A percentile compares a stretch with the other conserved stretches of the same genome.
phyloP scores from a whole-genome alignment of 92 coral and sea anemone genomes.

The Hydrozoanthus gracilis region DNA sequence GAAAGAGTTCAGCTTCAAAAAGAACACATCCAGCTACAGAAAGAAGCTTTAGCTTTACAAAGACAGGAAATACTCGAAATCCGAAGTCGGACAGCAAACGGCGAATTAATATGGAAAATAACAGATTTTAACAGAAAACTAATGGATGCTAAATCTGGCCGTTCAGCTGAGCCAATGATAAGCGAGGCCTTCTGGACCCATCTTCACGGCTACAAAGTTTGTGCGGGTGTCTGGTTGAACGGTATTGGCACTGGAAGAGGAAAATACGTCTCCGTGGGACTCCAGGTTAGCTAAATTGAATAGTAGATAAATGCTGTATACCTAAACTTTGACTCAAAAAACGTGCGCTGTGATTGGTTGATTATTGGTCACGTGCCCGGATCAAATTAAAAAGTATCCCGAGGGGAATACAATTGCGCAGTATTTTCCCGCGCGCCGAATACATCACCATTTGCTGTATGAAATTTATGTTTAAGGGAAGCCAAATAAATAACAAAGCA shows the following conservation, averaged over 20 bases:
- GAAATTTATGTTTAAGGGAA: too few relatives aligned
- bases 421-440: too few relatives aligned
- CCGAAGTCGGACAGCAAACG: constrained; percentile 89
- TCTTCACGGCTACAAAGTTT: constrained; percentile 98
- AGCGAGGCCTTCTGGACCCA: constrained; percentile 98
- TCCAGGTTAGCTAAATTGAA: constrained; percentile 73
- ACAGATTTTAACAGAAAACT: constrained; percentile 79
- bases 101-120: constrained; percentile 93
- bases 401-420: too few relatives aligned
- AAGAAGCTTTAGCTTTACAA: constrained; percentile 84
- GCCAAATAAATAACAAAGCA: too few relatives aligned
- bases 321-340: not conserved
- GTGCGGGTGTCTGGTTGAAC: constrained; percentile 98
- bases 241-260: constrained; percentile 99
- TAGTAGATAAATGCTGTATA: not conserved
- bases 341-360: too few relatives aligned
- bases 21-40: constrained; percentile 94
- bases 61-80: constrained; percentile 85
- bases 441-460: too few relatives aligned
- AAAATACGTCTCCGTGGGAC: constrained; percentile 91
- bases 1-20: constrained; percentile 95
- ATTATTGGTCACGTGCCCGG: too few relatives aligned
- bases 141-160: constrained; percentile 91
- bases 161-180: constrained; percentile 91
- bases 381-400: too few relatives aligned